phyloP scores from a whole-genome alignment of 2,797 vertebrate genomes.

The Pipistrellus pipistrellus region DNA sequence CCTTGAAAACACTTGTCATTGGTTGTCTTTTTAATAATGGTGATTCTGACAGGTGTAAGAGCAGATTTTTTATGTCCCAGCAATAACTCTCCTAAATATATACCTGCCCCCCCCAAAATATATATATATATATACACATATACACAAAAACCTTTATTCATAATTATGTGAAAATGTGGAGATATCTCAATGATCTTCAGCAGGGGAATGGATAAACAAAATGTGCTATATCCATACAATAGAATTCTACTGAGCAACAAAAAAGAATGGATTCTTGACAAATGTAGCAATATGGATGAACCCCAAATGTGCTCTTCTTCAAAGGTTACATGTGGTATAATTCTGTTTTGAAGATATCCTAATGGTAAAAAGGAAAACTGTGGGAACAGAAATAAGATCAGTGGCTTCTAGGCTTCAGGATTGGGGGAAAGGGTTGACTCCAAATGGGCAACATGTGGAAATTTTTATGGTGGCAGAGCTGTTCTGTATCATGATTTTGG shows the following conservation, averaged over 20 bases:
- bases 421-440: background rate
- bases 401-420: background rate
- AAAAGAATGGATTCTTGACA: background rate
- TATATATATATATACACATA: background rate
- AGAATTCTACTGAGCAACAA: background rate
- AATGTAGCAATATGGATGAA: background rate
- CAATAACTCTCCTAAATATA: background rate
- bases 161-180: background rate
- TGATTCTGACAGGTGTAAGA: background rate
- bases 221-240: background rate
- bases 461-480: background rate
- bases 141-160: background rate
- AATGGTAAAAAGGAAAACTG: background rate
- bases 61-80: background rate
- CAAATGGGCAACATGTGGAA: background rate
- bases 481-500: background rate
- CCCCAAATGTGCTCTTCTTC: background rate
- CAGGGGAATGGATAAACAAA: background rate
- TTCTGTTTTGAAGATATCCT: slow-evolving; percentile 13
- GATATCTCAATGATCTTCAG: background rate
- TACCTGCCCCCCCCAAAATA: background rate
- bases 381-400: background rate
- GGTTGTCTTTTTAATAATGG: background rate
- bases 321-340: background rate
- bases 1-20: background rate